Evolutionary conservation across 2,888 invertebrate genomes (phyloP).

Genomic region (Dioctria rufipes): DNA sequence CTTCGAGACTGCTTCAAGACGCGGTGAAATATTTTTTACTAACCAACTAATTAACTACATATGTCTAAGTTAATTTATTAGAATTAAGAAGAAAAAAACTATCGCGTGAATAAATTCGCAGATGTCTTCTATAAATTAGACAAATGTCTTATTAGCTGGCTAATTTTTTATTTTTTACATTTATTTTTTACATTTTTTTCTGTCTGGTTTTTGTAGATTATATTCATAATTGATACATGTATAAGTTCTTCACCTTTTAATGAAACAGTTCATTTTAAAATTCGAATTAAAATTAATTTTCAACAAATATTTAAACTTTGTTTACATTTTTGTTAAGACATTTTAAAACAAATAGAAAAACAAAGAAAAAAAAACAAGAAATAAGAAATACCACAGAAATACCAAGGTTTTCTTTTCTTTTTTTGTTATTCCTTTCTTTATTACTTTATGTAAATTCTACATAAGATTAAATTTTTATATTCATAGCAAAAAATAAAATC

Average conservation of each 20-base stretch:
- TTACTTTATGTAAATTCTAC: no score
- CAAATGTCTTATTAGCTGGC: background rate
- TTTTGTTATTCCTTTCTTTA: no score
- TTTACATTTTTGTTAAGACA: conserved; percentile 12
- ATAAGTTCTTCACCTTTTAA: conserved; percentile 29
- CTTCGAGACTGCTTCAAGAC: no score
- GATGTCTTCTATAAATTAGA: background rate
- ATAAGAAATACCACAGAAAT: background rate
- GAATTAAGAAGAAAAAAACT: background rate
- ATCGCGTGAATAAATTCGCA: background rate
- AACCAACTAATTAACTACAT: no score
- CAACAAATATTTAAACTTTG: background rate
- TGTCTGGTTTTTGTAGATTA: background rate
- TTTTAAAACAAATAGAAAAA: conserved; percentile 20
- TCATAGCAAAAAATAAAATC: background rate
- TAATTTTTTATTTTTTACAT: background rate
- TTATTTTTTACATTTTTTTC: background rate
- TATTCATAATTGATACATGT: conserved; percentile 2
- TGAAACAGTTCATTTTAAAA: conserved; percentile 7
- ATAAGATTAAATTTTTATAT: background rate
- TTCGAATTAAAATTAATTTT: conserved; percentile 5
- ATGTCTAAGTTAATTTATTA: no score
- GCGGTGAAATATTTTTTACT: no score
- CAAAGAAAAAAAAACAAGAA: background rate
- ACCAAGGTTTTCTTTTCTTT: no score